Evolutionary conservation across 2,113 vertebrate species (phyloP), one percentile per base, ranked within the genome.

Genomic region (Leucopsar rothschildi): DNA sequence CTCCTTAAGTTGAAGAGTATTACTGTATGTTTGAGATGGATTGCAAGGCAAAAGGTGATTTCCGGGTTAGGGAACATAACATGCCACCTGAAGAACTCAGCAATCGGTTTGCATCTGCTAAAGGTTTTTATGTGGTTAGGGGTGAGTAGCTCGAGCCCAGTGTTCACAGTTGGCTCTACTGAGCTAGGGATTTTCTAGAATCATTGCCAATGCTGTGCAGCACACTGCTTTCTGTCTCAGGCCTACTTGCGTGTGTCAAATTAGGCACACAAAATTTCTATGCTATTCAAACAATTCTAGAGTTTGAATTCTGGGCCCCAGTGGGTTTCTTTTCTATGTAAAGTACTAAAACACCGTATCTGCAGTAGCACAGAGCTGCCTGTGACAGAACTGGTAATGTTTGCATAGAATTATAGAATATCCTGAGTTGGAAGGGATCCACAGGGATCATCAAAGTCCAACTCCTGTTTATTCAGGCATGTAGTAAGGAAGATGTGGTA

Each of bases 131-230:
- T 45, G 23, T 42, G 33, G 20, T 75, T 42, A 9, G 52, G 68
- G 71, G 27, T 68, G 78, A 47, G 37, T 69, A 20, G 63, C 53
- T 86, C 42, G 42, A 72, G 57, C 37, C 50, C 42, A 22, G 7
- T 23, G 28, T 50, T 88, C 59, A 15, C 37, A 24, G 35, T 4
- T 64, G 60, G 33, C 29, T 90, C 50, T 56, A 0, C 47, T 33
- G 13, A 27, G 21, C 25, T 63, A 15, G 39, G 11, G 35, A 12
- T 70, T 83, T 72, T 64, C 35, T 44, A 20, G 60, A 65, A 90
- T 14, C 15, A 31, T 29, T 22, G 60, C 3, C 68, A 61, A 0
- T 8, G 18, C 9, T 4, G 1, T 6, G 0, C 1, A 23, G 37
- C 2, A 0, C 37, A 55, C 15, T 70, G 18, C 2, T n/a, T 13